Percentiles rank a stretch among this genome's conserved stretches.
phyloP scores from a whole-genome alignment of 2,113 vertebrate genomes.

The Aramus guarauna region DNA sequence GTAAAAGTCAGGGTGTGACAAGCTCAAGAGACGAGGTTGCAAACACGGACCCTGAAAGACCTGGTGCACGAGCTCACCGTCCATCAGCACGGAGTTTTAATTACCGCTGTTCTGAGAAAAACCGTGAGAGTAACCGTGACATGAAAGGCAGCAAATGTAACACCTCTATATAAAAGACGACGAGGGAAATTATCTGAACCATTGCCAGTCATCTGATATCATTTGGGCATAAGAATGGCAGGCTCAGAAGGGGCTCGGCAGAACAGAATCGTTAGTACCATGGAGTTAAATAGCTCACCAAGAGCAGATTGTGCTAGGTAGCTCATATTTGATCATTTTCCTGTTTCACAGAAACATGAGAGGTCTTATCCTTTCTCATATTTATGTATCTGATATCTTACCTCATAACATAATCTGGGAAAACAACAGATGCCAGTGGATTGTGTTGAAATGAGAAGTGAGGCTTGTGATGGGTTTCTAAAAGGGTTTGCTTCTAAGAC shows the following conservation, averaged over 20 bases:
- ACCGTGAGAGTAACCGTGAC: not conserved
- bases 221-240: not conserved
- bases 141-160: not conserved
- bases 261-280: not conserved
- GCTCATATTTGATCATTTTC: not conserved
- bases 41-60: not conserved
- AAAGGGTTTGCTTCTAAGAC: not conserved
- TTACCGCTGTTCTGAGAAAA: not conserved
- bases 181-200: not conserved
- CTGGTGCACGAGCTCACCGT: rapidly evolving
- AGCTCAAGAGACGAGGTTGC: not conserved
- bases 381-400: not conserved
- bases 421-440: not conserved
- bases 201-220: not conserved
- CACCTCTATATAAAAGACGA: not conserved
- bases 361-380: not conserved
- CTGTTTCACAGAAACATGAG: not conserved
- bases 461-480: not conserved
- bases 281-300: not conserved
- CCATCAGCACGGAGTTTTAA: not conserved
- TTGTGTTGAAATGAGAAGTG: not conserved
- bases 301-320: not conserved
- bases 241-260: not conserved
- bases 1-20: not conserved
- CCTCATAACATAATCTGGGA: not conserved